Base-by-base conservation (phyloP, 2,888 invertebrate species). In the Netelia inedita region DNA sequence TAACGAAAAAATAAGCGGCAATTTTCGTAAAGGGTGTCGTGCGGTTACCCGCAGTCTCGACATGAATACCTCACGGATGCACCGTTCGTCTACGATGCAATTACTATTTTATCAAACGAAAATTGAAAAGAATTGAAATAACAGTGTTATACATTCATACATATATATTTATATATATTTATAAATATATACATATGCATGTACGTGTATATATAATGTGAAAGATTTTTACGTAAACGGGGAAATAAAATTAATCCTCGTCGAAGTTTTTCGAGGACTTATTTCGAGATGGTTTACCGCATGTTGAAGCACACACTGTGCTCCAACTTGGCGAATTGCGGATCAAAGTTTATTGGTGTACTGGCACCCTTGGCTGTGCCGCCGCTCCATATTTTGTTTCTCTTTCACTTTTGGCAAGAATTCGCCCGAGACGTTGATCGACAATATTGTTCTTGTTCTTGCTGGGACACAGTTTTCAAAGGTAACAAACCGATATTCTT, bases 401-500 rank as follows among this genome's bases (percentile, higher is more conserved):
- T 96, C 53, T 95, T 95, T 93, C 95, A 95, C 90, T 95, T 96
- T 89, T 97, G 96, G 96, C 95, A 95, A 89, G 95, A 96, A 89
- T 96, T 95, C 92, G 95, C 96, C 57, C 95, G 95, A 23, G 95
- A 94, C 85, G 96, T 97, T 66, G 96, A 96, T 91, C 95, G 94
- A 87, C 94, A 94, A 80, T 95, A 95, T 87, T 97, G 97, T 90
- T 95, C 95, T 16, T 96, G 96, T 92, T 96, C 96, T 11, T 97
- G 97, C 91, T 97, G 97, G 96, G 97, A 97, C 90, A 97, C 96
- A 0, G 95, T 97, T 8, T 96, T 96, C 90, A 96, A 96, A 95
- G 96, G 96, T 96, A 92, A 89, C 72, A 59, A 59, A 19, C 16
- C 21, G 9, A 16, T 19, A 57, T 19, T 8, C 46, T 57, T 57